Conservation (phyloP, 2,888 invertebrate genomes). For the Spodoptera exigua region DNA sequence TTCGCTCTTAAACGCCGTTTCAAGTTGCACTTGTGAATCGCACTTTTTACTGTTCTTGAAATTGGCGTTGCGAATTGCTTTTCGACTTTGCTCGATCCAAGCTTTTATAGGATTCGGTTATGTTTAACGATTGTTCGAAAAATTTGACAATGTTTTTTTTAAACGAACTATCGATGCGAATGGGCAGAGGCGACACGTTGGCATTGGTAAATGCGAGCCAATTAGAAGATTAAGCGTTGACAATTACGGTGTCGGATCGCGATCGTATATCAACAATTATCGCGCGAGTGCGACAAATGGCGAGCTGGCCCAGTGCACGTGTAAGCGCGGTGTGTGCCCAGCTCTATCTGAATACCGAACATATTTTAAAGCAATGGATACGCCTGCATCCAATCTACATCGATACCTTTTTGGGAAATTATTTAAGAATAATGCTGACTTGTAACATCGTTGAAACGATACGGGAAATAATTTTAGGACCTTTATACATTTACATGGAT, state of each 20-base stretch:
- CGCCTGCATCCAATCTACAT: conserved; percentile 28
- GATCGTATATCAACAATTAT: conserved; percentile 90
- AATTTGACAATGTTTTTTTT: conserved; percentile 72
- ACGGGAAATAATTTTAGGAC: no score
- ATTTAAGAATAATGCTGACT: conserved; percentile 1
- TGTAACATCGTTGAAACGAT: no score
- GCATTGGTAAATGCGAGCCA: conserved; percentile 89
- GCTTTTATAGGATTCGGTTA: conserved; percentile 70
- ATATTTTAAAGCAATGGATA: conserved; percentile 47
- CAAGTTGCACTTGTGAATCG: conserved; percentile 89
- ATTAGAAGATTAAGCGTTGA: conserved; percentile 90
- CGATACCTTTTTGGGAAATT: conserved; percentile 12
- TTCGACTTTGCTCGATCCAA: conserved; percentile 75
- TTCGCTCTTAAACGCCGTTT: conserved; percentile 89
- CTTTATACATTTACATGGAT: no score
- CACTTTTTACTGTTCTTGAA: conserved; percentile 88
- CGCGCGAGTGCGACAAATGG: conserved; percentile 88
- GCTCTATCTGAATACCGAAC: conserved; percentile 56
- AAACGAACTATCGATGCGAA: conserved; percentile 73
- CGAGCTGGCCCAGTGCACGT: conserved; percentile 74
- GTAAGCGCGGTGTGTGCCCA: conserved; percentile 73
- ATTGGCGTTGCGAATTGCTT: conserved; percentile 86
- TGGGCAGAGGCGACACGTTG: conserved; percentile 79
- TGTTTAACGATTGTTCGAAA: conserved; percentile 62
- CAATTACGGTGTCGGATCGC: conserved; percentile 88